These are phyloP conservation scores for Pedionomus torquatus DNA, from an alignment of 2,113 vertebrate genomes.

Conservation along the genomic window DNA sequence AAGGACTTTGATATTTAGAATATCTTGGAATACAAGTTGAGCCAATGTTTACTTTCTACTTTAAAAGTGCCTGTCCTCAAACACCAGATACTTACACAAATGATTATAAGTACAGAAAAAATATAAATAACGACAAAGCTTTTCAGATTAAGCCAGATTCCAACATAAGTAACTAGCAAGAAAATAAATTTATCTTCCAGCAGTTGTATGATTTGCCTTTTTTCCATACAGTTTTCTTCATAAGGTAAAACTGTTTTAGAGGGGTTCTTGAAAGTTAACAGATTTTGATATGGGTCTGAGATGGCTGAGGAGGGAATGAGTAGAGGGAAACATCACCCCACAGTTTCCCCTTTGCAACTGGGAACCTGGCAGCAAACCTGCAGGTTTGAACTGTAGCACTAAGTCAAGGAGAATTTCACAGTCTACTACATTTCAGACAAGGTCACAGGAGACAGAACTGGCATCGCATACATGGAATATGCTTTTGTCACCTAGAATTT, in stretches of 20 bases:
- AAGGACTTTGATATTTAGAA: not conserved
- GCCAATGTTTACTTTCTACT: slow-evolving; percentile 45
- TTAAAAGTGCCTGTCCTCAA: slow-evolving; percentile 32
- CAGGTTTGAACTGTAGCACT: not conserved
- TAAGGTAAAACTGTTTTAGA: not conserved
- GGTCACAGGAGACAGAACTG: not conserved
- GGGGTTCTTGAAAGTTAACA: not conserved
- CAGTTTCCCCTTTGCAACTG: not conserved
- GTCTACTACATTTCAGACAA: not conserved
- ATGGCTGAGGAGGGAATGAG: not conserved
- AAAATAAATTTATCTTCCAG: not conserved
- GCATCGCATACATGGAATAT: rapidly evolving
- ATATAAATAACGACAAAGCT: slow-evolving; percentile 35
- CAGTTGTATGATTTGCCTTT: not conserved
- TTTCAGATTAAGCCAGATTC: slow-evolving; percentile 17
- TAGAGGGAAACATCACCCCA: not conserved
- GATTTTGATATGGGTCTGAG: not conserved
- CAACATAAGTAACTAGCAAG: not conserved
- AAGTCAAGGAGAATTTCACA: not conserved
- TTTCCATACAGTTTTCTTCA: not conserved
- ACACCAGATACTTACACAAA: slow-evolving; percentile 19
- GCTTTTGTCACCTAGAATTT: not conserved
- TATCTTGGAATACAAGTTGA: not conserved
- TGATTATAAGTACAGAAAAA: slow-evolving; percentile 39
- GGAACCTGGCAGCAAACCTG: not conserved